phyloP scores from a whole-genome alignment of 92 coral and sea anemone species.

The Epizoanthus ramosus region DNA sequence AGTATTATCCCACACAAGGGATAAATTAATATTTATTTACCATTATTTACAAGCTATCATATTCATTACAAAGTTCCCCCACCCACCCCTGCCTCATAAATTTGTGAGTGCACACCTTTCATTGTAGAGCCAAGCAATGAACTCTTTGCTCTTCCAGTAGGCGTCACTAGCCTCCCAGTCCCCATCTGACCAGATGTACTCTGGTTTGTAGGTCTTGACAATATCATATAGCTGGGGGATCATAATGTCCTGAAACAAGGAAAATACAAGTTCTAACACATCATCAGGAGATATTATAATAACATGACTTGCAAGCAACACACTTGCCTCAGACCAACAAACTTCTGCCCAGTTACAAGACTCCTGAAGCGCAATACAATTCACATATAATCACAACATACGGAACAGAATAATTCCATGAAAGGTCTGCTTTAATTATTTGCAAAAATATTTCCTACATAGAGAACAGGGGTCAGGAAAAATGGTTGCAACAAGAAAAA shows the following conservation, averaged over 20 bases:
- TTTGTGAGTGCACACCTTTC: constrained; percentile 56
- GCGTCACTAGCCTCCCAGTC: constrained; percentile 67
- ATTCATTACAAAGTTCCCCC: no score
- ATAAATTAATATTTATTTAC: no score
- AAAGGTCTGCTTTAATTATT: no score
- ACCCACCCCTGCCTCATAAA: no score
- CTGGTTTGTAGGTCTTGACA: constrained; percentile 68
- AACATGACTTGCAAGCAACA: no score
- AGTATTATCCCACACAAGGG: no score
- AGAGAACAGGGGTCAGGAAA: not conserved
- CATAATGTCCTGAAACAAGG: constrained; percentile 45
- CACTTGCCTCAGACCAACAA: no score
- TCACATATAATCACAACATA: not conserved
- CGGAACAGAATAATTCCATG: not conserved
- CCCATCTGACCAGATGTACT: constrained; percentile 81
- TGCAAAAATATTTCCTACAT: no score
- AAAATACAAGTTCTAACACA: no score
- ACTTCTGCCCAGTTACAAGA: not conserved
- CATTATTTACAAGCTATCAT: no score
- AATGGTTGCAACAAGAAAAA: not conserved
- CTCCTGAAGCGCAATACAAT: not conserved
- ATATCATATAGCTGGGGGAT: constrained; percentile 69
- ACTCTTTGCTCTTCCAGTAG: constrained; percentile 71
- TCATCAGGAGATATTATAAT: no score
- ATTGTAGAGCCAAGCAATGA: constrained; percentile 79